Base-by-base conservation (phyloP, 2,797 vertebrate species). In the Helostoma temminkii region DNA sequence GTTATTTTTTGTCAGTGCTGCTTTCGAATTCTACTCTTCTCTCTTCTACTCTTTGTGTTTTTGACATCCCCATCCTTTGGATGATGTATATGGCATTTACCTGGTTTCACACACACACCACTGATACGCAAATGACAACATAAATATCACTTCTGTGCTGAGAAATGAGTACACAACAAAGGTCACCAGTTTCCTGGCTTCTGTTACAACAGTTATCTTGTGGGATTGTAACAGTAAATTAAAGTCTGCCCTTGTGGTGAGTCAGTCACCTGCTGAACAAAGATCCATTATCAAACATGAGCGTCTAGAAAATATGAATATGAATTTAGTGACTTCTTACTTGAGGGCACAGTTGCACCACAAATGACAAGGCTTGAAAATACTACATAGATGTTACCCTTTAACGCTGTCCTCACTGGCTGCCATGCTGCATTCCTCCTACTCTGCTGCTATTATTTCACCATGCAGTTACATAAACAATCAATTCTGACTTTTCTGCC, bases 391-490 rank as follows among this genome's bases (percentile, higher is more conserved):
- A 41, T 7, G 24, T 47, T 7, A n/a, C 16, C 25, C 36, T 30
- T 8, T 30, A 30, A 4, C 28, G 8, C 28, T 37, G 48, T 30
- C 6, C 55, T 66, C 58, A 25, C 2, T 16, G 43, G 26, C 62
- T 46, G 39, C 6, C 24, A 5, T 16, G 26, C 42, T 30, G 32
- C 58, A 16, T 52, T 53, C 43, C 45, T 63, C 50, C 74, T 30
- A 21, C 61, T 67, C 48, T 15, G 25, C 60, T 65, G 59, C 53
- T 36, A 72, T 71, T 46, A 77, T 30, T 61, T 59, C 75, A 69
- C 34, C 56, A 28, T 7, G 46, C 14, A 47, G 66, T 89, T 91
- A 84, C 9, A 78, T 89, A 86, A 89, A 77, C 62, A 64, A 84
- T 91, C 82, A 30, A 88, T 88, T 54, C 2, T 56, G 53, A 45